Base-by-base conservation (phyloP, 2,797 vertebrate genomes). In the Pseudochaenichthys georgianus region DNA sequence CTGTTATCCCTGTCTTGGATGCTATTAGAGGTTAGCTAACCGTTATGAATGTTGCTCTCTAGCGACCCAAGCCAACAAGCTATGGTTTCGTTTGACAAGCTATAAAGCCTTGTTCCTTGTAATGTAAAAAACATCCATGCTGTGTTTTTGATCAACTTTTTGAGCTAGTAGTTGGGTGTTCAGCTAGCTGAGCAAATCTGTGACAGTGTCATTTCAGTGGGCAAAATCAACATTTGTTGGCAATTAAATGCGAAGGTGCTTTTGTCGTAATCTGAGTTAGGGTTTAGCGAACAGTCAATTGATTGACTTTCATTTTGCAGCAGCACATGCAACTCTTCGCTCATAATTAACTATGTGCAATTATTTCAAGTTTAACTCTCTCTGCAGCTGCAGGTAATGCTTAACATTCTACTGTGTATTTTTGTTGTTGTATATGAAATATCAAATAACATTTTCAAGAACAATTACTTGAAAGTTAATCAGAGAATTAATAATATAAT, bases 341-440 rank as follows among this genome's bases (percentile, higher is more conserved):
- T 77, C 65, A 70, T 23, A 67, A 81, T 79, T 71, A 60, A 83
- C 68, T 41, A 86, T 88, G 87, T 90, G 81, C 78, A 90, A 86
- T 92, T 89, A 68, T 87, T 80, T 80, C 43, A 58, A 62, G 19
- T 64, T 75, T 63, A 62, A 57, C 55, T 72, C 65, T 78, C 47
- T 81, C 54, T 81, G 70, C 51, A 79, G 68, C 61, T 64, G 31
- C 77, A 71, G 48, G 50, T 71, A 62, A 58, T 21, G 64, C 70
- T 73, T 69, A 28, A 50, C 80, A 38, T 78, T 78, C 65, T 59
- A 42, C 64, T 80, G 62, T 75, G n/a, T 54, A 46, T 54, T 51
- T 78, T n/a, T 63, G 34, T 59, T 60, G 45, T 57, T 57, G 6
- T 50, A 34, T 45, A 70, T 72, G 15, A 61, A 65, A 77, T 69